Conservation (phyloP, 2,888 invertebrate species). For the Dryadula phaetusa region DNA sequence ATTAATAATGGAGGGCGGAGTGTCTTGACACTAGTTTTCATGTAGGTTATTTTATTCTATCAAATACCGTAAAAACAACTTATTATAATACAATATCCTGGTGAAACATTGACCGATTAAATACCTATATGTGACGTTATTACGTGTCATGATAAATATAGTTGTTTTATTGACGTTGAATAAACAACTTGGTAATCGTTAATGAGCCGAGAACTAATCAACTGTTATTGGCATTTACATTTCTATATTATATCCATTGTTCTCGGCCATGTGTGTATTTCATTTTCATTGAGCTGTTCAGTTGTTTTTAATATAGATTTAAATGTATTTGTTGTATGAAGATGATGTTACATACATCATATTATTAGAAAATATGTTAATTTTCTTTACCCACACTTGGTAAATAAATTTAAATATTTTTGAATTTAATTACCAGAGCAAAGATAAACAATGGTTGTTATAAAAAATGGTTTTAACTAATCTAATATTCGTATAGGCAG, state of each 20-base stretch:
- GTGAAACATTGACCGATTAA: background rate
- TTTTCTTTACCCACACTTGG: no score
- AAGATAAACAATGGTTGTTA: no score
- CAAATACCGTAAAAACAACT: no score
- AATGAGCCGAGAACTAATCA: slow-evolving; percentile 1
- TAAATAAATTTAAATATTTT: no score
- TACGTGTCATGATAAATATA: background rate
- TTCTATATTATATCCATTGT: background rate
- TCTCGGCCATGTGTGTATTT: background rate
- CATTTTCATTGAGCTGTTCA: background rate
- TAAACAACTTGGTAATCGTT: slow-evolving; percentile 3
- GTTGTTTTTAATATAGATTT: background rate
- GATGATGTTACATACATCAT: background rate
- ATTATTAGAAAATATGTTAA: no score
- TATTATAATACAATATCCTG: background rate
- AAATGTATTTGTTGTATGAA: background rate
- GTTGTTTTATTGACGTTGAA: slow-evolving; percentile 4
- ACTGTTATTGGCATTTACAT: background rate
- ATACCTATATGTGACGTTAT: background rate
- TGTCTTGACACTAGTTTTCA: no score
- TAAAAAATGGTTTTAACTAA: no score
- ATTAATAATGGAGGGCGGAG: no score
- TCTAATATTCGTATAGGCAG: no score
- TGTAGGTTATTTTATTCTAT: no score
- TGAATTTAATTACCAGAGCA: no score